Evolutionary conservation across 2,113 vertebrate genomes (phyloP).

Genomic region (Tachysurus fulvidraco): DNA sequence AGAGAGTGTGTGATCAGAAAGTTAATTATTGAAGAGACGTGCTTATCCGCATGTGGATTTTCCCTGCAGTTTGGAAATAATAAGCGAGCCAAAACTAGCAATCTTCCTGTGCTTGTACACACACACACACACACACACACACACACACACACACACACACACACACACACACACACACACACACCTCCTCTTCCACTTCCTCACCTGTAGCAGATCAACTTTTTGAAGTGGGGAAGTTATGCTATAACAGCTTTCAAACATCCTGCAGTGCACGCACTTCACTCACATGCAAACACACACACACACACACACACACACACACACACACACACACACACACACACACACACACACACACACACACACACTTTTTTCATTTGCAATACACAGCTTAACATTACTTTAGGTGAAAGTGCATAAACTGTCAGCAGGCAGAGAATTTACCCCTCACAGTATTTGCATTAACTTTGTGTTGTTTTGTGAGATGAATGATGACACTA

Average conservation of each 20-base stretch:
- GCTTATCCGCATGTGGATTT: slow-evolving; percentile 7
- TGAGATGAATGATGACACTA: too few relatives aligned
- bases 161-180: neutral
- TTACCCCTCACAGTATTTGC: neutral
- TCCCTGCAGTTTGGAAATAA: slow-evolving; percentile 29
- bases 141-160: neutral
- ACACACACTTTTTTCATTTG: neutral
- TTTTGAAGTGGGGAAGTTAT: slow-evolving; percentile 40
- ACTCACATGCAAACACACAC: slow-evolving; percentile 1
- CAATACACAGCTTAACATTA: neutral
- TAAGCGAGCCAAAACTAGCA: neutral
- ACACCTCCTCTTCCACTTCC: too few relatives aligned
- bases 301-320: neutral
- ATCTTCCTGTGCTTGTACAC: neutral
- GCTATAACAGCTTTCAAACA: slow-evolving; percentile 19
- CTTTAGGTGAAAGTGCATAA: neutral
- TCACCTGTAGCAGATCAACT: slow-evolving; percentile 20
- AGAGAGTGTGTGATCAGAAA: slow-evolving; percentile 1
- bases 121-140: neutral
- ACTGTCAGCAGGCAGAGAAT: neutral
- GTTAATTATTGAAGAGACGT: slow-evolving; percentile 34
- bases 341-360: neutral
- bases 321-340: neutral
- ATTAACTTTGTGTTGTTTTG: neutral
- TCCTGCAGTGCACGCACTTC: slow-evolving; percentile 18